A percentile compares a stretch with the other conserved stretches of the same genome.
These are phyloP conservation scores for Chiroxiphia lanceolata DNA, from an alignment of 2,797 vertebrate genomes.

Conservation along the genomic window DNA sequence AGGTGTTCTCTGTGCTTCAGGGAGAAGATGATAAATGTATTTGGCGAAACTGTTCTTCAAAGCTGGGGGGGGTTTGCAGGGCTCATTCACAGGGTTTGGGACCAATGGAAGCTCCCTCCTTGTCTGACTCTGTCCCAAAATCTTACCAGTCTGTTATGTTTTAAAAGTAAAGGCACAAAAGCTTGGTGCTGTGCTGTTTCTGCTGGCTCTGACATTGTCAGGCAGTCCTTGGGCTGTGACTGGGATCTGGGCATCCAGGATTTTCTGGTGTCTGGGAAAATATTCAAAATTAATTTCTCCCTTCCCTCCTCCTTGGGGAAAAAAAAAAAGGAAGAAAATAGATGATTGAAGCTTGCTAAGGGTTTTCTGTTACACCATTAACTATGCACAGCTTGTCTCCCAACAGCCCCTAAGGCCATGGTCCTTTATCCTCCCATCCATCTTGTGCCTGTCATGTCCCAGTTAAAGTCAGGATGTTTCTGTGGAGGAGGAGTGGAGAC, in stretches of 20 bases:
- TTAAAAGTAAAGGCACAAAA: neutral
- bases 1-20: rapidly evolving
- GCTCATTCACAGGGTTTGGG: neutral
- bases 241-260: neutral
- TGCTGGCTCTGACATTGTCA: neutral
- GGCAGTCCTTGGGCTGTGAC: neutral
- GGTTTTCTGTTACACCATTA: slow-evolving; percentile 16
- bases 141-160: neutral
- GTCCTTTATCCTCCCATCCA: neutral
- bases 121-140: neutral
- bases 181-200: neutral
- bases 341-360: neutral
- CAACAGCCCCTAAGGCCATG: neutral
- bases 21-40: neutral
- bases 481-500: neutral
- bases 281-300: neutral
- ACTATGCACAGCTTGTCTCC: neutral
- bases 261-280: neutral
- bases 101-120: neutral
- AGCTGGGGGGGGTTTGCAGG: rapidly evolving
- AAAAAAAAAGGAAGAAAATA: neutral
- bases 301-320: neutral
- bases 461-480: neutral
- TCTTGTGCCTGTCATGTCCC: neutral
- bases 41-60: neutral